A percentile compares a stretch with the other conserved stretches of the same genome.
phyloP scores from a whole-genome alignment of 1,140 invertebrate species.

The Triops cancriformis region DNA sequence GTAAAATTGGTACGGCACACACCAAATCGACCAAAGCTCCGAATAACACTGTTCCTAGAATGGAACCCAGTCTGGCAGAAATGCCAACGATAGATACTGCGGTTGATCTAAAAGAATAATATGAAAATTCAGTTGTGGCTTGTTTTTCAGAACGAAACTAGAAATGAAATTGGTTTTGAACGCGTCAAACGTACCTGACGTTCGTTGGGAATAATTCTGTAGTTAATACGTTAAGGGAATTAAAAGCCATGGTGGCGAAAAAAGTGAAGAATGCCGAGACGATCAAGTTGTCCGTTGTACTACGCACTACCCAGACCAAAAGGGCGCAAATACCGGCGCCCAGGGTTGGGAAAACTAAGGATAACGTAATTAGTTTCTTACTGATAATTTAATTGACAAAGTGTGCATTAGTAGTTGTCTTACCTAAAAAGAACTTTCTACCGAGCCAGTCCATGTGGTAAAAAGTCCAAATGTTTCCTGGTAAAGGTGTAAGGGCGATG shows the following conservation, averaged over 20 bases:
- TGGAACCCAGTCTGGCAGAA: background rate
- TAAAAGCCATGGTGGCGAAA: background rate
- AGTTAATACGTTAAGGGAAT: background rate
- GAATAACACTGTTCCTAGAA: background rate
- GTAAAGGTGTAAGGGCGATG: background rate
- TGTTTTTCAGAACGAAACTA: too few relatives aligned
- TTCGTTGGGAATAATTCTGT: background rate
- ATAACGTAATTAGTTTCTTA: too few relatives aligned
- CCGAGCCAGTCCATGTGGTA: constrained; percentile 4
- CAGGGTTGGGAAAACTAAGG: background rate
- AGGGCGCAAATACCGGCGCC: background rate
- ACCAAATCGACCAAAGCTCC: background rate
- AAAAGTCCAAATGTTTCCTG: constrained; percentile 10
- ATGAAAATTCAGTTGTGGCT: too few relatives aligned
- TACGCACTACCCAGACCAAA: background rate
- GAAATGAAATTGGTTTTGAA: background rate
- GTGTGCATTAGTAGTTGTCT: too few relatives aligned
- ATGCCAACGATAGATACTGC: background rate
- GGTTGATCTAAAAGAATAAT: background rate
- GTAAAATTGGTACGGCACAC: background rate
- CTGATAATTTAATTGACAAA: too few relatives aligned
- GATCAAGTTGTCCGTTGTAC: background rate
- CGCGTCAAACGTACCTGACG: background rate
- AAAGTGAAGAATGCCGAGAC: background rate
- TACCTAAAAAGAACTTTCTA: background rate